A percentile compares a stretch with the other conserved stretches of the same genome.
phyloP scores from a whole-genome alignment of 2,888 invertebrate genomes.

The Caenorhabditis drosophilae region DNA sequence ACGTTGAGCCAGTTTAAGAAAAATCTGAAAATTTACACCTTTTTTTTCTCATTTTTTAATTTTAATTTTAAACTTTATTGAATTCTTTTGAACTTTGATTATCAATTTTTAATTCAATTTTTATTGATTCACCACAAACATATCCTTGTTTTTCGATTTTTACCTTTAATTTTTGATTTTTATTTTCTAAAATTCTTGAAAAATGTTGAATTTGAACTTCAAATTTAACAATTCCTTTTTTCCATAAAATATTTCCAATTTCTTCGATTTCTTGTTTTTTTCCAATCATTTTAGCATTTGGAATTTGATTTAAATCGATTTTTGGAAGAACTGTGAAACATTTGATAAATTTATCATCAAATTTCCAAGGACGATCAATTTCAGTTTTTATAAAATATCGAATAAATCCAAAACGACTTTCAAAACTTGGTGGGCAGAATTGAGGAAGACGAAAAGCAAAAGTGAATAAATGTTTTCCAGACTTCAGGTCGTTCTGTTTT shows the following conservation, averaged over 20 bases:
- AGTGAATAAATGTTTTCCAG: no score
- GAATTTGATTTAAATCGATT: constrained; percentile 19
- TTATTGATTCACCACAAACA: constrained; percentile 26
- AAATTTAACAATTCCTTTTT: constrained; percentile 17
- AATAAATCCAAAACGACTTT: constrained; percentile 33
- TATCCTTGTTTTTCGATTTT: constrained; percentile 25
- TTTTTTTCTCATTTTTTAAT: neutral
- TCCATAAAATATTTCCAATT: constrained; percentile 12
- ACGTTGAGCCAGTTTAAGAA: constrained; percentile 18
- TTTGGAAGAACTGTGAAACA: constrained; percentile 22
- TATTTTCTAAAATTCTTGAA: neutral
- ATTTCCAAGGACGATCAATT: constrained; percentile 38
- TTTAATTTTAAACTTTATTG: constrained; percentile 5
- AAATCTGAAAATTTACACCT: constrained; percentile 10
- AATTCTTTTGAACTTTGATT: constrained; percentile 23
- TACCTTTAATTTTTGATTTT: constrained; percentile 4
- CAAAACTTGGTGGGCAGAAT: constrained; percentile 32
- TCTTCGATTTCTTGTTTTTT: constrained; percentile 20
- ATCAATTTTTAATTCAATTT: constrained; percentile 9
- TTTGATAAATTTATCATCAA: constrained; percentile 29
- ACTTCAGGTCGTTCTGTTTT: constrained; percentile 34
- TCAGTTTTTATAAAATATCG: constrained; percentile 29
- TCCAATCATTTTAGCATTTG: constrained; percentile 10
- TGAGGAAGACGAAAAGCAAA: constrained; percentile 29
- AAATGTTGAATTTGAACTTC: constrained; percentile 7